Base-by-base conservation (phyloP, 2,888 invertebrate species). In the Himalopsyche tibetana region DNA sequence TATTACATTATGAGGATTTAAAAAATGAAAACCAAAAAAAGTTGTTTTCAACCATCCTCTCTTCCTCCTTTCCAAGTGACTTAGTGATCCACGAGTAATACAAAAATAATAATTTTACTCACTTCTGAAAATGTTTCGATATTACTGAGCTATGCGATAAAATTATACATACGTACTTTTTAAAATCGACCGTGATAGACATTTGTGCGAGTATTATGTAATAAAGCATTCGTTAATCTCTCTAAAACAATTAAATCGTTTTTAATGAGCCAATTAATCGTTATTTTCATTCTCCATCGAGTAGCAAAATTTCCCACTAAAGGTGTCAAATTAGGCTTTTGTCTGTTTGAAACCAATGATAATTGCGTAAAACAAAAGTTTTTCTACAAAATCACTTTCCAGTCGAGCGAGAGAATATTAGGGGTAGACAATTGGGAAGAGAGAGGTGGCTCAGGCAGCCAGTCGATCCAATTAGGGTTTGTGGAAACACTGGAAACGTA, bases 331-430 rank as follows among this genome's bases (percentile, higher is more conserved):
- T 74, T 74, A 36, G 74, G 36, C 74, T 74, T 36, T 74, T 38
- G 74, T 74, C 74, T 74, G 74, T 74, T 74, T 36, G 5, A 74
- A 74, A 36, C 74, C 15, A 74, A 74, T 74, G 74, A 74, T 74
- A 74, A 74, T 74, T 74, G 36, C 36, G 74, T 74, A 74, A 74
- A 74, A 74, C 74, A 74, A 74, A 74, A 74, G 74, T 74, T 74
- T 74, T 74, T 74, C 36, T 38, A 12, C 74, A 36, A 74, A 74
- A 74, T 74, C 74, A 74, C 74, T 74, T 74, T 36, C 36, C 74
- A 74, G 74, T 11, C 36, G 74, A 74, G 11, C 36, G 12, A 36
- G 74, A 36, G 36, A 36, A 74, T 74, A 36, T 36, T 38, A 19
- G 74, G 11, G 74, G 36, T 5, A 74, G 15, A 74, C 28, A 4